phyloP scores from a whole-genome alignment of 1,140 invertebrate species.

The Eciton burchellii region DNA sequence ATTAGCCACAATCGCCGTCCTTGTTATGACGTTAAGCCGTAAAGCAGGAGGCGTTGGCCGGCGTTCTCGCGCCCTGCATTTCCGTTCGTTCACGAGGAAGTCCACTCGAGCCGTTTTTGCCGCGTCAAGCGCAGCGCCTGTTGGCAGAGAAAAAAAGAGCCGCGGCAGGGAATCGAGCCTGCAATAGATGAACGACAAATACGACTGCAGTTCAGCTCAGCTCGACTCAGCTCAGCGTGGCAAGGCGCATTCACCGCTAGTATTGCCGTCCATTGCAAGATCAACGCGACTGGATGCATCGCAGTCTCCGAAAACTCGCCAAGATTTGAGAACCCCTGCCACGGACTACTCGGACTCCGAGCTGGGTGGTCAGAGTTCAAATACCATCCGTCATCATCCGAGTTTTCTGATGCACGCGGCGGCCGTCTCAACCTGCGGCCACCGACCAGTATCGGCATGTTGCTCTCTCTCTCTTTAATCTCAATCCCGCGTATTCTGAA shows the following conservation, averaged over 20 bases:
- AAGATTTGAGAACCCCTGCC: conserved; percentile 52
- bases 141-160: conserved; percentile 15
- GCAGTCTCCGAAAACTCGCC: background rate
- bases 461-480: background rate
- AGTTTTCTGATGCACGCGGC: conserved; percentile 57
- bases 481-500: background rate
- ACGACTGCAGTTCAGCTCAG: background rate
- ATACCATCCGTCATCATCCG: conserved; percentile 53
- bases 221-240: background rate
- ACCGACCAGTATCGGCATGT: conserved; percentile 18
- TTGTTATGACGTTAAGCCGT: conserved; percentile 38
- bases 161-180: background rate
- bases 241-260: background rate
- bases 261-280: background rate
- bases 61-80: conserved; percentile 41
- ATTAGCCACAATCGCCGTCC: conserved; percentile 46
- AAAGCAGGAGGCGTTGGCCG: conserved; percentile 26
- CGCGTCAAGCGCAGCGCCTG: background rate
- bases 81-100: background rate
- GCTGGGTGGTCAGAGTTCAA: conserved; percentile 61
- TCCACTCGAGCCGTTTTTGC: conserved; percentile 12
- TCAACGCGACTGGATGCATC: background rate
- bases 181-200: conserved; percentile 23
- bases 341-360: conserved; percentile 52
- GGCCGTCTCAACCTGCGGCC: conserved; percentile 7